These are phyloP conservation scores for Orgyia antiqua DNA, from an alignment of 2,888 invertebrate genomes.

Conservation along the genomic window DNA sequence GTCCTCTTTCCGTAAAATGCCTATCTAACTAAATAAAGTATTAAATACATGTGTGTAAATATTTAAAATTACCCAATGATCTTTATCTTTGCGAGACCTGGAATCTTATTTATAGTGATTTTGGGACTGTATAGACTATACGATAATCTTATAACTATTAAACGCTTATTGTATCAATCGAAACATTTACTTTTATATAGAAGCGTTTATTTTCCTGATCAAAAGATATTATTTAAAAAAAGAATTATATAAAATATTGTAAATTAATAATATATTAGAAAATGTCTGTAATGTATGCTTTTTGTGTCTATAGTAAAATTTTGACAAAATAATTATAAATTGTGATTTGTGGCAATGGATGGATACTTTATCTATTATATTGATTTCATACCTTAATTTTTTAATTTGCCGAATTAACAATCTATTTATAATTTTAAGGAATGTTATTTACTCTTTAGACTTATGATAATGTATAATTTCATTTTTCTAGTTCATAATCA, in stretches of 20 bases:
- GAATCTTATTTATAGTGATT: slow-evolving; percentile 18
- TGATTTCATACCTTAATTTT: slow-evolving; percentile 23
- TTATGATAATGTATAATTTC: slow-evolving; percentile 54
- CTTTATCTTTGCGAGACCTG: slow-evolving; percentile 11
- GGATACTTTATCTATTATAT: neutral
- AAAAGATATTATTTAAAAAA: slow-evolving; percentile 16
- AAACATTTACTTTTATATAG: slow-evolving; percentile 9
- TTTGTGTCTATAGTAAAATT: slow-evolving; percentile 1
- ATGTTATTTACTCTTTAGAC: slow-evolving; percentile 69
- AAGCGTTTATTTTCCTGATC: slow-evolving; percentile 14
- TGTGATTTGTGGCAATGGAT: neutral
- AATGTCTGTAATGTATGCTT: slow-evolving; percentile 11
- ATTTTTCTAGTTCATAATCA: slow-evolving; percentile 58
- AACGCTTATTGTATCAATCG: slow-evolving; percentile 2
- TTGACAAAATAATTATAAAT: neutral
- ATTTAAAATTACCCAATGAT: slow-evolving; percentile 4
- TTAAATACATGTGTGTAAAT: no score
- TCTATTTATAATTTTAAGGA: slow-evolving; percentile 59
- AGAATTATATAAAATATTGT: slow-evolving; percentile 13
- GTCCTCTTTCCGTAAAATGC: no score
- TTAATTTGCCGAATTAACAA: slow-evolving; percentile 49
- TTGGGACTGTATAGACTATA: slow-evolving; percentile 24
- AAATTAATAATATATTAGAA: slow-evolving; percentile 8
- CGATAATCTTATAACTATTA: slow-evolving; percentile 14
- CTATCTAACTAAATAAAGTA: no score